Evolutionary conservation across 1,140 invertebrate genomes (phyloP), one percentile per base, ranked within the genome.

Genomic region (Drosophila rhopaloa): DNA sequence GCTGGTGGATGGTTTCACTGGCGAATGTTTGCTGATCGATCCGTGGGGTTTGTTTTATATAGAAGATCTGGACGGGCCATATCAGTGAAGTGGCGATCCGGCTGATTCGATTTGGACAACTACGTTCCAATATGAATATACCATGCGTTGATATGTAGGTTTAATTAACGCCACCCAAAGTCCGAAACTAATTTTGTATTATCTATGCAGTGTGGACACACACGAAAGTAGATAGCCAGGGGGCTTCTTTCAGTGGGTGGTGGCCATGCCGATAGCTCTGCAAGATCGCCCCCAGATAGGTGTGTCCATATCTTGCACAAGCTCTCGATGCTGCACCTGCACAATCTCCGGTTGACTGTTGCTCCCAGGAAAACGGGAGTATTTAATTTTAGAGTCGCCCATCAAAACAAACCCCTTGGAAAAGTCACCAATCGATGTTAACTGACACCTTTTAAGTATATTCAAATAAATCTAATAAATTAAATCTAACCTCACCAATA

Each of bases 31-130:
- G 59, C 13, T 32, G 0, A 10, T 10, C 35, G 50, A 46, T 38
- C 53, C 50, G 13, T 19, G 48, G n/a, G 2, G 8, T 43, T 24
- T 43, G 63, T 63, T 84, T 84, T 83, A 84, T 79, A 84, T 72
- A 66, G 65, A 56, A 37, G 37, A 50, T 24, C 10, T 27, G 9
- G 1, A 0, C 16, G 35, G 5, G 32, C 14, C 38, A 9, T 35
- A 54, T 51, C 53, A 47, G 58, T 43, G 40, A 32, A 78, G 55
- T 79, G 46, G 46, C 56, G 41, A 66, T 66, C 37, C 40, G 47
- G 61, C 53, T 61, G 27, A 2, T 19, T 35, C 60, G 50, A 68
- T 75, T 79, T 24, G 63, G 16, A 40, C 14, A 68, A 40, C 67
- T 47, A 65, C 38, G 38, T 68, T 72, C 13, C 38, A 27, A 40